These are phyloP conservation scores for Ahaetulla prasina DNA, from an alignment of 2,113 vertebrate species.

Conservation along the genomic window DNA sequence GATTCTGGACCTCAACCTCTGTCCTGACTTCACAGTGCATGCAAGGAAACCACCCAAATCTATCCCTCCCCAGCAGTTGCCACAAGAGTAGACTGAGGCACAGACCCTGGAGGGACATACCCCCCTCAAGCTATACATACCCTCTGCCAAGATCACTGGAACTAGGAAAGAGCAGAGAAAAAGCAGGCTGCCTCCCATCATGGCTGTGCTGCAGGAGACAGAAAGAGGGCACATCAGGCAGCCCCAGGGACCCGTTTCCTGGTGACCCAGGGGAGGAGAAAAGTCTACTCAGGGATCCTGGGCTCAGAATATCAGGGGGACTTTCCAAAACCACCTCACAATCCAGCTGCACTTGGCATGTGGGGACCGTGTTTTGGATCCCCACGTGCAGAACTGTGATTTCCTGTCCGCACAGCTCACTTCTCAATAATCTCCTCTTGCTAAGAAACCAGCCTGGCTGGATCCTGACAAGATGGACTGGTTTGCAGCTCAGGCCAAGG, in stretches of 20 bases:
- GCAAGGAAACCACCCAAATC: not conserved
- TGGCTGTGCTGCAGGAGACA: conserved; percentile 74
- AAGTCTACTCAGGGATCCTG: not conserved
- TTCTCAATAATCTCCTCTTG: not conserved
- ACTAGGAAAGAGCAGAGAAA: conserved; percentile 84
- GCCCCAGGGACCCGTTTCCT: not conserved
- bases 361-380: not conserved
- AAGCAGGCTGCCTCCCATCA: conserved; percentile 81
- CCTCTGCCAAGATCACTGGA: conserved; percentile 69
- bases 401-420: not conserved
- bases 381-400: not conserved
- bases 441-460: not conserved
- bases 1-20: not conserved
- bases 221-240: not conserved
- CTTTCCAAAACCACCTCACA: not conserved
- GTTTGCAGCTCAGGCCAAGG: not conserved
- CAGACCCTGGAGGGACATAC: not conserved
- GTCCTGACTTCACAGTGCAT: not conserved
- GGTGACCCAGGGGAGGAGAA: not conserved
- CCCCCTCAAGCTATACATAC: conserved; percentile 64
- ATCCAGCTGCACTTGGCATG: not conserved
- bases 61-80: not conserved
- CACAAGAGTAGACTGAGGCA: not conserved
- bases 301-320: not conserved
- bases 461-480: not conserved